Percentiles rank a stretch among this genome's conserved stretches.
These are phyloP conservation scores for Tortricodes alternella DNA, from an alignment of 2,888 invertebrate species.

Conservation along the genomic window DNA sequence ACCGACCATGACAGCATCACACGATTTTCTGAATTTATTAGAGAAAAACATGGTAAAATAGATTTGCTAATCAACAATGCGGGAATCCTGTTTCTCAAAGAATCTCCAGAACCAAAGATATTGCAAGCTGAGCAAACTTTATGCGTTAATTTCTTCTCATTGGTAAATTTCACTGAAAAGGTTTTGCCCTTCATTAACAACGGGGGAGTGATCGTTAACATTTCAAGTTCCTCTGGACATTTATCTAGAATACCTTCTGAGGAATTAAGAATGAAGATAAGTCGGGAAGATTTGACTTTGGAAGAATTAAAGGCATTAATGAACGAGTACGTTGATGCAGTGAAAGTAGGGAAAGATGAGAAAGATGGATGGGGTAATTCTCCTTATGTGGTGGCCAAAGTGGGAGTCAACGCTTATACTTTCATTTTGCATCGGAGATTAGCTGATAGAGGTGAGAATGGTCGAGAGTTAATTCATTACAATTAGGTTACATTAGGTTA, in stretches of 20 bases:
- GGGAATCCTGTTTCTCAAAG: slow-evolving; percentile 73
- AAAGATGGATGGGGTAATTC: slow-evolving; percentile 82
- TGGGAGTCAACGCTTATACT: slow-evolving; percentile 87
- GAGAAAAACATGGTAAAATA: slow-evolving; percentile 82
- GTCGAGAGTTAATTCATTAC: too few relatives aligned
- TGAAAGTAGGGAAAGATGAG: slow-evolving; percentile 51
- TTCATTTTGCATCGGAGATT: slow-evolving; percentile 84
- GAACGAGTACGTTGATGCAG: slow-evolving; percentile 84
- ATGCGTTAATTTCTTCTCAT: slow-evolving; percentile 60
- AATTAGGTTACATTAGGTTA: too few relatives aligned
- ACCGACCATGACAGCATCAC: slow-evolving; percentile 81
- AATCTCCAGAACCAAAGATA: slow-evolving; percentile 56
- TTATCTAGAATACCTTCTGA: slow-evolving; percentile 83
- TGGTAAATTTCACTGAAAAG: slow-evolving; percentile 76
- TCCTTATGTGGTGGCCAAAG: slow-evolving; percentile 88
- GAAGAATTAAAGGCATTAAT: slow-evolving; percentile 81
- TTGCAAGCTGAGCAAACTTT: slow-evolving; percentile 63
- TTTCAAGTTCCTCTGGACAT: slow-evolving; percentile 88
- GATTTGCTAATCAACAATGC: slow-evolving; percentile 90
- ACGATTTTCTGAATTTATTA: slow-evolving; percentile 78
- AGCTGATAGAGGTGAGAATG: slow-evolving; percentile 53
- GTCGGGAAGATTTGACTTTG: slow-evolving; percentile 75
- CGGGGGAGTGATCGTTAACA: slow-evolving; percentile 87
- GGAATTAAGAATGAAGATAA: slow-evolving; percentile 72
- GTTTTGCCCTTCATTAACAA: slow-evolving; percentile 86